Evolutionary conservation across 2,797 vertebrate genomes (phyloP), one percentile per base, ranked within the genome.

Genomic region (Eulemur coronatus): DNA sequence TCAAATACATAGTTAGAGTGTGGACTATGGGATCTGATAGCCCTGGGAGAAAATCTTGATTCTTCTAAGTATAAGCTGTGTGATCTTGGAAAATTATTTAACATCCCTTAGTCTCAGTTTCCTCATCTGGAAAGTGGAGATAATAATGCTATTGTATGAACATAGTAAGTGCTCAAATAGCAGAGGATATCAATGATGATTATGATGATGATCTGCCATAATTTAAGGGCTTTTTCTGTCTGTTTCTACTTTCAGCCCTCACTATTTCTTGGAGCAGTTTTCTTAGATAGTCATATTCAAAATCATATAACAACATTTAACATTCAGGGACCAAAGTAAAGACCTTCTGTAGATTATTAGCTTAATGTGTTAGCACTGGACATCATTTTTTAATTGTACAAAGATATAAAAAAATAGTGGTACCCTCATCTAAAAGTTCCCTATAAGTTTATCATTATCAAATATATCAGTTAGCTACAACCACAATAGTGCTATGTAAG

Each of bases 251-350:
- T n/a, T 80, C 22, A 80, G 28, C 80, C 24, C 8, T 63, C 22
- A 69, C n/a, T 90, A 48, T 57, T 84, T 94, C 48, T 79, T 89
- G 35, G 55, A 85, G 55, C 18, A 92, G 33, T 86, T 96, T 95
- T 91, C 72, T 85, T 94, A 92, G 48, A 4, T 73, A 84, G 38
- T 80, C 28, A 94, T 55, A 78, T 61, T 92, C 55, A 94, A 89
- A 91, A 67, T 55, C 28, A 65, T 46, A 26, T 48, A 57, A 88
- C 26, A 94, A 84, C 33, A 92, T 94, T 89, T 46, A 82, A 84
- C 33, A 92, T 94, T 86, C 50, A 82, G 35, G 35, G 13, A 11
- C 30, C 35, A 55, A 57, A 88, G 35, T 41, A 84, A 82, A 73
- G 35, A 50, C 3, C 35, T 59, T 43, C 26, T 82, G 20, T 14